Conservation (phyloP, 2,888 invertebrate species). For the Hydroisotoma schaefferi region DNA sequence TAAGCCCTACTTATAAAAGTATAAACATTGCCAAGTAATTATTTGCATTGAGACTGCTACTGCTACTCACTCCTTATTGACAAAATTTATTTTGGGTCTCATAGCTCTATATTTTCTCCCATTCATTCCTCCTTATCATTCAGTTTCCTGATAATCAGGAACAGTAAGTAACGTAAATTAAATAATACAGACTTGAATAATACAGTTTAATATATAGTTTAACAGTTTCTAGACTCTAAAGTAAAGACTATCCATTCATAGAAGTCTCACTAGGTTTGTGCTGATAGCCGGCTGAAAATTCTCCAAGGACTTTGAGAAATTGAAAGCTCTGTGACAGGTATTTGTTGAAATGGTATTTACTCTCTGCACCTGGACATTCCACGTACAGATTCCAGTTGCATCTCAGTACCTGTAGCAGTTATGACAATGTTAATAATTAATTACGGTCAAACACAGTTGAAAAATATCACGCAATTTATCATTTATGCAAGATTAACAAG, state of each 20-base stretch:
- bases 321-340: conserved; percentile 88
- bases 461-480: not conserved
- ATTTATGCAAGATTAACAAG: not conserved
- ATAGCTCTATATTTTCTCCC: too few relatives aligned
- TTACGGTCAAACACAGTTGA: not conserved
- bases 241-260: not conserved
- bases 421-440: conserved; percentile 3
- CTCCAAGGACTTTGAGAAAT: conserved; percentile 82
- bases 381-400: conserved; percentile 96
- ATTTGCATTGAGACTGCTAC: too few relatives aligned
- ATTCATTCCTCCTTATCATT: too few relatives aligned
- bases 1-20: too few relatives aligned
- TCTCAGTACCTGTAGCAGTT: conserved; percentile 65
- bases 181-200: too few relatives aligned
- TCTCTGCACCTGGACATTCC: conserved; percentile 76
- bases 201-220: too few relatives aligned
- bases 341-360: conserved; percentile 81
- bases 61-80: too few relatives aligned
- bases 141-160: too few relatives aligned
- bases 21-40: too few relatives aligned
- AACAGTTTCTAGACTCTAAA: too few relatives aligned
- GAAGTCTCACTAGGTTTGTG: not conserved
- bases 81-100: too few relatives aligned
- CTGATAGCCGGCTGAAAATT: conserved; percentile 76
- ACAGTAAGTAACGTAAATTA: too few relatives aligned